phyloP scores from a whole-genome alignment of 2,113 vertebrate species.

The Chitala chitala region DNA sequence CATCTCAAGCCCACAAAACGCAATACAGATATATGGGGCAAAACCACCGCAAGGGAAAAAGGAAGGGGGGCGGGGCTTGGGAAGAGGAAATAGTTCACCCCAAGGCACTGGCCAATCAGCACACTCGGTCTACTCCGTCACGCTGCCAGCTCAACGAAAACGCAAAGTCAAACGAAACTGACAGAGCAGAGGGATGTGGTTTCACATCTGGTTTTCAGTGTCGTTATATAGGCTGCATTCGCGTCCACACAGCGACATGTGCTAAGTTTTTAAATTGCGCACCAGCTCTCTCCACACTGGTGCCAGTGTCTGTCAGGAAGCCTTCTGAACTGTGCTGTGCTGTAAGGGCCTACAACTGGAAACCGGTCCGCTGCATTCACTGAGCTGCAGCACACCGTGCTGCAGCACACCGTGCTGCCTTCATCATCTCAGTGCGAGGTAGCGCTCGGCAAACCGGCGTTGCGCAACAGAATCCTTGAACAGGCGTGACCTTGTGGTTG shows the following conservation, averaged over 20 bases:
- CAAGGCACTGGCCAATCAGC: background rate
- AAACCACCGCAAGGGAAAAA: background rate
- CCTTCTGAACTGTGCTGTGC: background rate
- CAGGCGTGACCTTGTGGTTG: constrained; percentile 47
- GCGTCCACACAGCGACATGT: background rate
- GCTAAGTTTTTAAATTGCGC: background rate
- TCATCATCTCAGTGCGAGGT: too few relatives aligned
- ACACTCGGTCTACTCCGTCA: background rate
- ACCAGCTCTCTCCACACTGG: background rate
- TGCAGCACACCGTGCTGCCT: too few relatives aligned
- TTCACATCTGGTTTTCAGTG: background rate
- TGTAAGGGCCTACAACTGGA: background rate
- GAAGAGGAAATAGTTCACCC: too few relatives aligned
- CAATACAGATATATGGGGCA: too few relatives aligned
- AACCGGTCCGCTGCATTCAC: too few relatives aligned
- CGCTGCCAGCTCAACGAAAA: background rate
- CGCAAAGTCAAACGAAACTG: too few relatives aligned
- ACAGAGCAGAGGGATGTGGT: background rate
- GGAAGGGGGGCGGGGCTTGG: background rate
- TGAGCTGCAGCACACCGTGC: too few relatives aligned
- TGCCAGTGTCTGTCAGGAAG: background rate
- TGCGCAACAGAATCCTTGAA: background rate
- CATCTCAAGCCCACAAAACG: background rate
- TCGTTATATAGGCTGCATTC: background rate
- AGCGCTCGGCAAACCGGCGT: too few relatives aligned